These are phyloP conservation scores for Procambarus clarkii DNA, from an alignment of 1,140 invertebrate species.

Conservation along the genomic window DNA sequence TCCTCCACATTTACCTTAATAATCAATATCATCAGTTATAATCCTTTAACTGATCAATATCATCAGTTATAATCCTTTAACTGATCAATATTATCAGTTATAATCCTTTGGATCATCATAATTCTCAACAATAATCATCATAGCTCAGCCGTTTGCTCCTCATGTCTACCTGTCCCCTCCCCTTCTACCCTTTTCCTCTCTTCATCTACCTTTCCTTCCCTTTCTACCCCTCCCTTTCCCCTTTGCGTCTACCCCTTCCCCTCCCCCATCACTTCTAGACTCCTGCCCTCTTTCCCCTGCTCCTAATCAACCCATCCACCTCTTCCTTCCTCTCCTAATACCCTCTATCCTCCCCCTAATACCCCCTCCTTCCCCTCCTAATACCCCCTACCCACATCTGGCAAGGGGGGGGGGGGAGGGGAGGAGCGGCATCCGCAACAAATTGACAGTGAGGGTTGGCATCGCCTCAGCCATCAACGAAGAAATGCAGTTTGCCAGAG, in stretches of 20 bases:
- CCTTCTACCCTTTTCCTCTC: not conserved
- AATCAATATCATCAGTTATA: too few species aligned
- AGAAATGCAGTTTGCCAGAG: not conserved
- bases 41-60: too few species aligned
- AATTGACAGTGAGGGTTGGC: not conserved
- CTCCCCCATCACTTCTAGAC: not conserved
- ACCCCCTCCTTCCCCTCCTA: too few species aligned
- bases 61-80: too few species aligned
- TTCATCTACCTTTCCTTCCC: not conserved
- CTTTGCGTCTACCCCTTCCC: not conserved
- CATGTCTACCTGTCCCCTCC: not conserved
- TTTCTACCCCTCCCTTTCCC: not conserved
- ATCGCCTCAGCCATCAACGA: not conserved
- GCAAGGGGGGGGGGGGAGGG: too few species aligned
- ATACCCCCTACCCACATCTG: not conserved
- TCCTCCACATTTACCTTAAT: too few species aligned
- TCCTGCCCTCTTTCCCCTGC: not conserved
- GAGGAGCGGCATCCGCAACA: not conserved
- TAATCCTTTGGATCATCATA: too few species aligned
- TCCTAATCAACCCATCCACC: not conserved
- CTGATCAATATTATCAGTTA: too few species aligned
- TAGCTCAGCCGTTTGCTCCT: not conserved
- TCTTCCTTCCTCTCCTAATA: not conserved
- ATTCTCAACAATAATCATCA: too few species aligned
- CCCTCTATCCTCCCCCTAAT: not conserved